Percentiles rank a stretch among this genome's conserved stretches.
Conservation (phyloP, 2,113 vertebrate species). For the Tupaia chinensis region DNA sequence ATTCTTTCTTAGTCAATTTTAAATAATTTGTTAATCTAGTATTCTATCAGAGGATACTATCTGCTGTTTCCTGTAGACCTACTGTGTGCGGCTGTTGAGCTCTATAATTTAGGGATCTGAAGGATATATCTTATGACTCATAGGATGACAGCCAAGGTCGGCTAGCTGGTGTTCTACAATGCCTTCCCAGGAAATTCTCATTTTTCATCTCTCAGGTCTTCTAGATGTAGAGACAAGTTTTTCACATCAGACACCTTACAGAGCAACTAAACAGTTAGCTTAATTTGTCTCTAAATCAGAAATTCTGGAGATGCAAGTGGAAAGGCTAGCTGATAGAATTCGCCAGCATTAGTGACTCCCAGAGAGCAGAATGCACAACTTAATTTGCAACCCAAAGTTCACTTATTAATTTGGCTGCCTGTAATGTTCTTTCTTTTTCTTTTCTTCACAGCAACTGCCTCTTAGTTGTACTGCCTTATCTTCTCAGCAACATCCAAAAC, state of each 20-base stretch:
- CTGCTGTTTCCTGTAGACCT: neutral
- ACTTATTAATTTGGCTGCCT: constrained; percentile 59
- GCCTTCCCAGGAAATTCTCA: neutral
- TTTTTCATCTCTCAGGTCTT: neutral
- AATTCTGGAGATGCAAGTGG: constrained; percentile 31
- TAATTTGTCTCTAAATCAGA: constrained; percentile 63
- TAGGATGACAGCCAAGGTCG: constrained; percentile 5
- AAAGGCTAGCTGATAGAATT: constrained; percentile 51
- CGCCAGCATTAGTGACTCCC: constrained; percentile 52
- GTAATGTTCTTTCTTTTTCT: constrained; percentile 22
- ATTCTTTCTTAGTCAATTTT: neutral
- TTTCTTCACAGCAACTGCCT: constrained; percentile 31
- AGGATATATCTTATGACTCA: neutral
- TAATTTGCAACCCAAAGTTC: constrained; percentile 50
- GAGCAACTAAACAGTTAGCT: neutral
- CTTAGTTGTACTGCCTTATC: neutral
- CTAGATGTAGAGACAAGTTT: neutral
- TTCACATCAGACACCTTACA: neutral
- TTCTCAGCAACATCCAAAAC: constrained; percentile 57
- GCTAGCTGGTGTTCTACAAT: neutral
- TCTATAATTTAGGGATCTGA: neutral
- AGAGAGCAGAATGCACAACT: constrained; percentile 67
- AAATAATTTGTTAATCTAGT: neutral
- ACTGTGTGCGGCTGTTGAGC: neutral
- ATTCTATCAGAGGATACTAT: neutral